phyloP scores from a whole-genome alignment of 2,797 vertebrate genomes.

The Knipowitschia caucasica region DNA sequence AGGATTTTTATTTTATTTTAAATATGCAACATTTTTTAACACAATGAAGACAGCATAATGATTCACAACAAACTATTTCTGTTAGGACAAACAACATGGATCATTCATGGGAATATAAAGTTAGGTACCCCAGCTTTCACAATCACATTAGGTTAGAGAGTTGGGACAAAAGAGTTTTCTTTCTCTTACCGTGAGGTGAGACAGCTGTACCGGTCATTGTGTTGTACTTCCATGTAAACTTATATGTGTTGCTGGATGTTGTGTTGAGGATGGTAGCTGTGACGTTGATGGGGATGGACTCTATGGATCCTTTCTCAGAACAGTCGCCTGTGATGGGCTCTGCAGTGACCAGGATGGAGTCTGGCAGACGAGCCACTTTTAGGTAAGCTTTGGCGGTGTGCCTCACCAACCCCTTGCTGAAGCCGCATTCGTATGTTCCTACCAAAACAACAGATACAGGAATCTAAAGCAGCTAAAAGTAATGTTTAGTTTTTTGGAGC shows the following conservation, averaged over 20 bases:
- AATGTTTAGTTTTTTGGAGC: no score
- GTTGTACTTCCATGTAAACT: accelerated
- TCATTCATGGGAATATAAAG: no score
- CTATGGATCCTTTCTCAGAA: accelerated
- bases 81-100: no score
- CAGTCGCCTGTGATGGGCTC: slow-evolving; percentile 54
- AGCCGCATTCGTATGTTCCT: slow-evolving; percentile 70
- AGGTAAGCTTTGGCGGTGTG: slow-evolving; percentile 42
- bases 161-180: no score
- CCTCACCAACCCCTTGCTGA: slow-evolving; percentile 47
- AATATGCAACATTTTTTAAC: no score
- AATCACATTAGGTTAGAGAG: no score
- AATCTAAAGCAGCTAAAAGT: no score
- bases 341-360: slow-evolving; percentile 38
- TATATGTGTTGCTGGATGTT: background rate
- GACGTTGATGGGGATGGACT: accelerated
- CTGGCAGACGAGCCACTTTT: slow-evolving; percentile 60
- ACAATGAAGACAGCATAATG: no score
- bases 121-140: no score
- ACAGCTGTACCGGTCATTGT: accelerated
- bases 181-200: slow-evolving; percentile 13
- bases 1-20: no score
- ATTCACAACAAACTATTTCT: no score
- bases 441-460: slow-evolving; percentile 13
- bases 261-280: slow-evolving; percentile 26